phyloP scores from a whole-genome alignment of 2,113 vertebrate species.

The Ochotona princeps region DNA sequence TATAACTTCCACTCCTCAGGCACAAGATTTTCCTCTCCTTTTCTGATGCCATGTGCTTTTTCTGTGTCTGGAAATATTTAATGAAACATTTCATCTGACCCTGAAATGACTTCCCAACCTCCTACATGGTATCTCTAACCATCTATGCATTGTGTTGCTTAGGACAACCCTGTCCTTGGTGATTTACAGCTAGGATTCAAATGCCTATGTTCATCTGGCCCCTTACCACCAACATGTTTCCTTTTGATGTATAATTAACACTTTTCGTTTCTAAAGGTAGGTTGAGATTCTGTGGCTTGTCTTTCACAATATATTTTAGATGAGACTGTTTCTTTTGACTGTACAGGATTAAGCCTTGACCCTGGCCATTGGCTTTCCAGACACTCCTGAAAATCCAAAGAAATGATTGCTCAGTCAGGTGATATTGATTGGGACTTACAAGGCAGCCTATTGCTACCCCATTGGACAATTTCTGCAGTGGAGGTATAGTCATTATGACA shows the following conservation, averaged over 20 bases:
- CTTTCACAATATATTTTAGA: background rate
- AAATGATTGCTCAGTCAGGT: background rate
- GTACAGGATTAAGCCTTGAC: background rate
- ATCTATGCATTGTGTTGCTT: fast-evolving
- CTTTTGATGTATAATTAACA: background rate
- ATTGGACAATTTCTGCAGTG: background rate
- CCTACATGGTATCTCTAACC: background rate
- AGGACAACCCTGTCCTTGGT: background rate
- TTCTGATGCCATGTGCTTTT: background rate
- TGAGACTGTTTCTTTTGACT: background rate
- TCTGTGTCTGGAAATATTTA: background rate
- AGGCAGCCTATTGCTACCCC: background rate
- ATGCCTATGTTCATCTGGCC: background rate
- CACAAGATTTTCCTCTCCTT: background rate
- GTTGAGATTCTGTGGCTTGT: background rate
- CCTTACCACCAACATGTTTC: background rate
- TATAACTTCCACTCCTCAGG: background rate
- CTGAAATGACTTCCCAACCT: background rate
- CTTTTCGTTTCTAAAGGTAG: constrained; percentile 11
- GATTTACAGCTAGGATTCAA: background rate
- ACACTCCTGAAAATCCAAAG: background rate
- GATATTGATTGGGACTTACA: background rate
- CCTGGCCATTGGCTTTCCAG: background rate
- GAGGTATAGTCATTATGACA: background rate
- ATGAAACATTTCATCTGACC: background rate